Base-by-base conservation (phyloP, 64 coral and sea anemone species). In the Actinia equina region DNA sequence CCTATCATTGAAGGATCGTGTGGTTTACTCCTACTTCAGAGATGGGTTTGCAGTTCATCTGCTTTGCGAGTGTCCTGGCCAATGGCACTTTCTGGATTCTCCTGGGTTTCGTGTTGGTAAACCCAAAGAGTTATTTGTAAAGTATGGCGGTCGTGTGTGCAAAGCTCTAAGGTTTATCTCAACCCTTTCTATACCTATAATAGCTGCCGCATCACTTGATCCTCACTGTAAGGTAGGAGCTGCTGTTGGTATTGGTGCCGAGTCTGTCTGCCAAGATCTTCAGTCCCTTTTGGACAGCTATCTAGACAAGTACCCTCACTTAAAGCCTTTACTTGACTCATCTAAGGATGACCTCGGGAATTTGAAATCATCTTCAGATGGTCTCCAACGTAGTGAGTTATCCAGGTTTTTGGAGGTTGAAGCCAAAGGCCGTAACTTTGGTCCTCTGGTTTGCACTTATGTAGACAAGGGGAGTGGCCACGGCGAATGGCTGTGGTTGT, bases 21-120 rank as follows among this genome's bases (percentile, higher is more conserved):
- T 49, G 4, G 46, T 49, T 95, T 71, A 86, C 89, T 6, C 87
- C 86, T 10, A 91, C 15, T 70, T 95, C 2, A 89, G 83, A 84
- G 90, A 92, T 76, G 94, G 94, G 19, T 91, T 77, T 43, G 90
- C 94, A 1, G 94, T 95, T 25, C 94, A 95, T 52, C 91, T 95
- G 17, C 84, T 95, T 20, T 95, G 94, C 63, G 94, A 95, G 80
- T 95, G 90, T 86, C 94, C 94, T 6, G 90, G 80, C 30, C 87
- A 92, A 17, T 95, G 94, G 94, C 94, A 95, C 60, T 88, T 95
- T 59, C 88, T 91, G 2, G 83, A 92, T 14, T 91, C 64, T 14
- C 94, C 94, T 26, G 94, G 94, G 1, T 92, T 89, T 62, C 94
- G 86, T 71, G 85, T 95, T 7, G 69, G 82, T 42, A 80, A 92